Evolutionary conservation across 2,113 vertebrate species (phyloP), one percentile per base, ranked within the genome.

Genomic region (Ardeotis arabs): DNA sequence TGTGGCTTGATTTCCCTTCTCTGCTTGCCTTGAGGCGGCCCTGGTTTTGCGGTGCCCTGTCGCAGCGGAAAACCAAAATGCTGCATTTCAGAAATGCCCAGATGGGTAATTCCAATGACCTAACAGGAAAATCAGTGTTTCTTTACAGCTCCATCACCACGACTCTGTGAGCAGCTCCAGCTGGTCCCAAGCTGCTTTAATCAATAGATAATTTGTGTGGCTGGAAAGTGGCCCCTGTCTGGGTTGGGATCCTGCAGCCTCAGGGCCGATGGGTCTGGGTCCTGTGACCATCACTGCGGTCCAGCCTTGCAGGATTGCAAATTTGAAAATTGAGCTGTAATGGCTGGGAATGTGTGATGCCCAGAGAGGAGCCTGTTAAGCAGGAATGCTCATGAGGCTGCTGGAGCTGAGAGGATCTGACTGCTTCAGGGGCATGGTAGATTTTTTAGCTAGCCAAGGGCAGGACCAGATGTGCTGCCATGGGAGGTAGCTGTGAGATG

Each of bases 91-190:
- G 4, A 78, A 81, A 28, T 78, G 84, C 69, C 94, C 69, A 91
- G 62, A 89, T 53, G 93, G 87, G 93, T 95, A 96, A 95, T 97
- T 96, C 94, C 93, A 92, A 13, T 89, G 93, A 87, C 39, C 77
- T 91, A 56, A 95, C 6, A 67, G 69, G 95, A 91, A 95, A 96
- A 84, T 12, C 64, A 91, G 66, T 0, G 0, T 67, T 74, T 52
- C 84, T 64, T 49, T 19, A 1, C 68, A 72, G 73, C 80, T 78
- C 53, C n/a, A 9, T 41, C 70, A 31, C 63, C 62, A 25, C 6
- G 23, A 27, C 50, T 81, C 19, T 3, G 35, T 8, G 16, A 95
- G 69, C 87, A 75, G 87, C 73, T 81, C 87, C 80, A 93, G 73
- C 86, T 95, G 87, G 20, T 58, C 47, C 64, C 73, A 89, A 75